These are phyloP conservation scores for Pogonognathellus flavescens DNA, from an alignment of 1,140 invertebrate genomes.

Conservation along the genomic window DNA sequence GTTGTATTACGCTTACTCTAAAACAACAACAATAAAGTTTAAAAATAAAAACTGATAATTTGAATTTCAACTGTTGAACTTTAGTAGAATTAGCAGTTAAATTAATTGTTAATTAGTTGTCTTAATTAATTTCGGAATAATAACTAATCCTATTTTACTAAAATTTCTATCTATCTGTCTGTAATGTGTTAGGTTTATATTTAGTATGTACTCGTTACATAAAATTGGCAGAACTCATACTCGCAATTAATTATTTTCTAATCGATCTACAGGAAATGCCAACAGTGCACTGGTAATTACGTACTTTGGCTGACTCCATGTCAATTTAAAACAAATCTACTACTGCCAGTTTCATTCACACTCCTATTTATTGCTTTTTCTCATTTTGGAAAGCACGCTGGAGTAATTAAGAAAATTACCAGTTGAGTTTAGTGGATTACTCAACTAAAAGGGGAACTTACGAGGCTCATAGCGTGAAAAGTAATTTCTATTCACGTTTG, in stretches of 20 bases:
- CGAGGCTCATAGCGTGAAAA: neutral
- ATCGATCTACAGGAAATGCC: neutral
- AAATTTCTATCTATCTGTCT: too few relatives aligned
- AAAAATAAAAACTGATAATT: too few relatives aligned
- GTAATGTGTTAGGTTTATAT: too few relatives aligned
- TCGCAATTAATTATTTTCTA: neutral
- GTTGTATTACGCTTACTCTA: too few relatives aligned
- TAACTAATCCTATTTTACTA: too few relatives aligned
- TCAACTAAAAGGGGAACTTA: neutral
- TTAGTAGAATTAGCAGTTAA: too few relatives aligned
- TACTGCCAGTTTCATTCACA: neutral
- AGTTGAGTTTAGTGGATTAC: constrained; percentile 47
- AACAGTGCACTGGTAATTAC: neutral
- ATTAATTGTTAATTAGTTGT: too few relatives aligned
- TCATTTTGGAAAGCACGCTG: constrained; percentile 38
- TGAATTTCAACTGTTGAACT: too few relatives aligned
- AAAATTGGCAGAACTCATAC: too few relatives aligned
- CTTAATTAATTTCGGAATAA: too few relatives aligned
- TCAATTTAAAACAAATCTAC: constrained; percentile 20
- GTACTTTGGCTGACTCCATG: neutral
- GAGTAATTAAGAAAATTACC: constrained; percentile 46
- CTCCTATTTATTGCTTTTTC: constrained; percentile 14
- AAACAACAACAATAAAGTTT: too few relatives aligned
- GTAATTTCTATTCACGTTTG: neutral
- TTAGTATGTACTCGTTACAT: too few relatives aligned